Percentiles rank a stretch among this genome's conserved stretches.
These are phyloP conservation scores for Euthynnus affinis DNA, from an alignment of 2,797 vertebrate species.

Conservation along the genomic window DNA sequence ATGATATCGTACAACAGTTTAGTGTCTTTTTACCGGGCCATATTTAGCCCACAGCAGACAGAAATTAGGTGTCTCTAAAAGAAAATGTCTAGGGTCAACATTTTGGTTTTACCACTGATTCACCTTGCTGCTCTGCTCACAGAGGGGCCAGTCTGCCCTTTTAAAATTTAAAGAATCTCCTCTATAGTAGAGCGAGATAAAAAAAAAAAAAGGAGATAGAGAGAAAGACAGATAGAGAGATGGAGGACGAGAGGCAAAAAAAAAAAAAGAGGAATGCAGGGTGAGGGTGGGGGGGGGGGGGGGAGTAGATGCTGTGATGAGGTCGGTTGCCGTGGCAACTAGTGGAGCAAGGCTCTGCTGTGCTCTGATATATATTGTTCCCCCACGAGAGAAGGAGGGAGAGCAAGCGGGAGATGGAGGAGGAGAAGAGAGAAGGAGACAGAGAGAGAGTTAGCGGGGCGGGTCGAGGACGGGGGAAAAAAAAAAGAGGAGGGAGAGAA, in stretches of 20 bases:
- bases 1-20: neutral
- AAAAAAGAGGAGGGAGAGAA: neutral
- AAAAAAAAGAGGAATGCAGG: no score
- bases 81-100: conserved; percentile 32
- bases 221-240: conserved; percentile 1
- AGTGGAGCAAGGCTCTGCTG: conserved; percentile 73
- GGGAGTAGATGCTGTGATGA: conserved; percentile 74
- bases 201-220: neutral
- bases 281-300: neutral
- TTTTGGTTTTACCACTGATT: conserved; percentile 44
- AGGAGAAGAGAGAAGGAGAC: conserved; percentile 44
- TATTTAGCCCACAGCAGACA: conserved; percentile 29
- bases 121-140: conserved; percentile 44
- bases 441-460: conserved; percentile 56
- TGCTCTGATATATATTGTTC: conserved; percentile 83
- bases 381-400: conserved; percentile 69
- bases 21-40: neutral
- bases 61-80: conserved; percentile 29
- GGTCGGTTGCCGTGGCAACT: conserved; percentile 84
- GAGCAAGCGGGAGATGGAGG: conserved; percentile 56
- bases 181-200: conserved; percentile 5
- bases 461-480: conserved; percentile 52
- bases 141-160: conserved; percentile 38
- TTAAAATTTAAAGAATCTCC: conserved; percentile 52
- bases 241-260: conserved; percentile 22